Evolutionary conservation across 2,113 vertebrate genomes (phyloP).

Genomic region (Xyliphius kryptos): DNA sequence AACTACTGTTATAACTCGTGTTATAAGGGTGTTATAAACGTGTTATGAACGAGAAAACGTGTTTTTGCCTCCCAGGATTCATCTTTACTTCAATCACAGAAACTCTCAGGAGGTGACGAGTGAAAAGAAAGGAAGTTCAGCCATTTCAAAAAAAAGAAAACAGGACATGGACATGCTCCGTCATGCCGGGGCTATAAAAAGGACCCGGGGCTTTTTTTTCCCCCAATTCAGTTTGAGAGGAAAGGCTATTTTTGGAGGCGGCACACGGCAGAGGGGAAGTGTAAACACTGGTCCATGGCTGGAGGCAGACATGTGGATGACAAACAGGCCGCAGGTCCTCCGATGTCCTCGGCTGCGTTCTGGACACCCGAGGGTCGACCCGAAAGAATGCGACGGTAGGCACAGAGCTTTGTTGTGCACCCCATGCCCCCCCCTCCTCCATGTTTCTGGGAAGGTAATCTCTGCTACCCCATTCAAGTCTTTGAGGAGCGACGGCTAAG

Average conservation of each 20-base stretch:
- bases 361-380: conserved; percentile 45
- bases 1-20: too few relatives aligned
- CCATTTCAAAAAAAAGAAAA: background rate
- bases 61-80: too few relatives aligned
- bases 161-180: conserved; percentile 48
- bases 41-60: too few relatives aligned
- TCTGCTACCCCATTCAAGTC: conserved; percentile 60
- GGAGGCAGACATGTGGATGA: conserved; percentile 32
- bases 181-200: conserved; percentile 60
- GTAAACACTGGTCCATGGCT: conserved; percentile 43
- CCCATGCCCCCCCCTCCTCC: conserved; percentile 40
- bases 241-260: conserved; percentile 63
- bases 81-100: conserved; percentile 37
- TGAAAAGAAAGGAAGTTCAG: conserved; percentile 13
- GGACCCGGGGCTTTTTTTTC: conserved; percentile 46
- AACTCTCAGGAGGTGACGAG: conserved; percentile 53
- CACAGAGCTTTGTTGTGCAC: conserved; percentile 40
- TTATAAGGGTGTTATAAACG: too few relatives aligned
- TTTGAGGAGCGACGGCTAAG: conserved; percentile 72
- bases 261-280: conserved; percentile 45
- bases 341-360: conserved; percentile 41
- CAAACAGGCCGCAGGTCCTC: conserved; percentile 47
- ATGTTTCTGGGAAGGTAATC: conserved; percentile 53
- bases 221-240: conserved; percentile 48
- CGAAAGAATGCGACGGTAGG: conserved; percentile 39